Percentiles rank a stretch among this genome's conserved stretches.
Evolutionary conservation across 2,888 invertebrate genomes (phyloP).

Genomic region (Nebria salina): DNA sequence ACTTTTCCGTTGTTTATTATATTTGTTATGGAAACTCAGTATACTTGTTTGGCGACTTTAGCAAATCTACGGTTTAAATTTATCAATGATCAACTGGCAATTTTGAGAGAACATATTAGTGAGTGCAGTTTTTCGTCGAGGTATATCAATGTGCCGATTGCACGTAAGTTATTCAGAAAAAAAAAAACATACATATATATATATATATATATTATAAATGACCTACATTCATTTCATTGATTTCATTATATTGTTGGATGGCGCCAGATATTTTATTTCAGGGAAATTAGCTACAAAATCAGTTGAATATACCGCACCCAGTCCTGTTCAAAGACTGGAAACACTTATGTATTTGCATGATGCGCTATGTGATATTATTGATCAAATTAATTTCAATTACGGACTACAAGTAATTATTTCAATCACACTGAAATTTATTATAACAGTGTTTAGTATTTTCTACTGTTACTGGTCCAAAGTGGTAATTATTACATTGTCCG

Average conservation of each 20-base stretch:
- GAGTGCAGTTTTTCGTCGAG: conserved; percentile 4
- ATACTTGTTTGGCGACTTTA: conserved; percentile 15
- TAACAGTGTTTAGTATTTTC: conserved; percentile 48
- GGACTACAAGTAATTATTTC: conserved; percentile 46
- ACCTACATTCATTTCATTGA: too few relatives aligned
- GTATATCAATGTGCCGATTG: conserved; percentile 22
- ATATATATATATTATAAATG: too few relatives aligned
- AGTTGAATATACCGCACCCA: conserved; percentile 26
- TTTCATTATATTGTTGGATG: too few relatives aligned
- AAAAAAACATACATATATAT: background rate
- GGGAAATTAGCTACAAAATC: conserved; percentile 25
- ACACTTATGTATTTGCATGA: conserved; percentile 47
- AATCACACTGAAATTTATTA: conserved; percentile 48
- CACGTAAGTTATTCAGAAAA: conserved; percentile 16
- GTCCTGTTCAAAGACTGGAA: conserved; percentile 36
- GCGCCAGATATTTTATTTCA: background rate
- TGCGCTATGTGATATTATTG: conserved; percentile 47
- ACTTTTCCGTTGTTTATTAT: conserved; percentile 23
- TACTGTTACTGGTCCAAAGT: conserved; percentile 50
- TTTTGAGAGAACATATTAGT: background rate
- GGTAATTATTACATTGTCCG: background rate
- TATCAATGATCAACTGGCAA: conserved; percentile 24
- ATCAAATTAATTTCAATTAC: conserved; percentile 47
- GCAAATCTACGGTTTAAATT: conserved; percentile 27
- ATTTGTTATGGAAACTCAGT: conserved; percentile 42